These are phyloP conservation scores for Temnothorax ravouxi DNA, from an alignment of 2,888 invertebrate species.

Conservation along the genomic window DNA sequence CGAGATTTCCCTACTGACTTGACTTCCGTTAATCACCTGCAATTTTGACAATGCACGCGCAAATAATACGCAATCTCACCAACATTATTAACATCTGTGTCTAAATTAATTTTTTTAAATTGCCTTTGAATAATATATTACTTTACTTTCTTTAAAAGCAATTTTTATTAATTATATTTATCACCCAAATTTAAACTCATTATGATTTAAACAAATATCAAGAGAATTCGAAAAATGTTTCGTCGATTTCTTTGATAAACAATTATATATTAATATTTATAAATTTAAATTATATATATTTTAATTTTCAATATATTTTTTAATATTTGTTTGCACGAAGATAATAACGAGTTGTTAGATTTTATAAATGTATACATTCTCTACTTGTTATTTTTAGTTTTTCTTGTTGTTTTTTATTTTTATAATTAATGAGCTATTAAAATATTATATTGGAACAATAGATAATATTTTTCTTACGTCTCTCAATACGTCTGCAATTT, in stretches of 20 bases:
- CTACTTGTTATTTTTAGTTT: background rate
- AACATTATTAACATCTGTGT: background rate
- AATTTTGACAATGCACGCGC: background rate
- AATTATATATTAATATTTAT: background rate
- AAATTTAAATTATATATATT: background rate
- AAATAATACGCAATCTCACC: background rate
- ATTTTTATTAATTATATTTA: constrained; percentile 10
- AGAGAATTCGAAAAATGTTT: background rate
- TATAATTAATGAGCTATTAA: background rate
- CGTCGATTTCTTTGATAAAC: background rate
- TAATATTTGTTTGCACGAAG: background rate
- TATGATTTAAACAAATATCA: background rate
- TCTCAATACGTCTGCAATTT: constrained; percentile 18
- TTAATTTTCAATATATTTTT: background rate
- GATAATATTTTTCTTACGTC: background rate
- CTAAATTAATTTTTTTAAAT: background rate
- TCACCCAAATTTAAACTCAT: background rate
- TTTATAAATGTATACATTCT: background rate
- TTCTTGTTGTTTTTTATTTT: background rate
- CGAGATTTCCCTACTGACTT: constrained; percentile 2
- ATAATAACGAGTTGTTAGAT: background rate
- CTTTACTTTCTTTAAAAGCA: background rate
- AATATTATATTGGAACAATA: background rate
- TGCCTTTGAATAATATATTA: background rate
- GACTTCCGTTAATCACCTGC: background rate